Base-by-base conservation (phyloP, 2,113 vertebrate species). In the Rissa tridactyla region DNA sequence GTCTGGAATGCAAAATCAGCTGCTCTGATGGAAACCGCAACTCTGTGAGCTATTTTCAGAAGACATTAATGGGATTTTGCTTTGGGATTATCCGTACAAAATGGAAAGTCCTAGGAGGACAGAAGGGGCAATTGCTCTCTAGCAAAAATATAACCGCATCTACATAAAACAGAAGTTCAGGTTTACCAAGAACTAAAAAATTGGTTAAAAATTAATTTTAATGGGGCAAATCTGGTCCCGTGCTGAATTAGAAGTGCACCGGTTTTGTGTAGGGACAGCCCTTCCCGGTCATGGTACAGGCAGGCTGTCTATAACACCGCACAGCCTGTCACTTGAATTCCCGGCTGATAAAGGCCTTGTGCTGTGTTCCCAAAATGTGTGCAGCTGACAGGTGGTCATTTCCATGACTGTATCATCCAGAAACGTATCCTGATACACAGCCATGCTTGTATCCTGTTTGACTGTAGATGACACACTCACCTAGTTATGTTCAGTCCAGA, bases 1-100 rank as follows among this genome's bases (percentile, higher is more conserved):
- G 30, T 44, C 65, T 80, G 84, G 86, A 95, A 90, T 36, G 55
- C 68, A 77, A 86, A 88, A 96, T 86, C 84, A 88, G 36, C 57
- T 57, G 51, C 81, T 78, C 65, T 82, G 81, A 82, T 5, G 25
- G 80, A 93, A 94, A 64, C 40, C 0, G 0, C 88, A 91, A 38
- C 29, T 73, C 80, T 47, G 30, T 70, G 58, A 93, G 52, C 30
- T 49, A 52, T 88, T 91, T 90, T 80, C 86, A 88, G 73, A 70
- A 91, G n/a, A 38, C 15, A 58, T 22, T 84, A 86, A 90, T 4
- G 21, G 82, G 90, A 90, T 94, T 92, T 86, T 84, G 36, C 54
- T 86, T 76, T 64, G 88, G 6, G 17, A 85, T 88, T 85, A 42
- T 81, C 61, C 55, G 36, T 25, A 46, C 26, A 40, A 81, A 93